These are phyloP conservation scores for Trichechus manatus DNA, from an alignment of 2,113 vertebrate species.

Conservation along the genomic window DNA sequence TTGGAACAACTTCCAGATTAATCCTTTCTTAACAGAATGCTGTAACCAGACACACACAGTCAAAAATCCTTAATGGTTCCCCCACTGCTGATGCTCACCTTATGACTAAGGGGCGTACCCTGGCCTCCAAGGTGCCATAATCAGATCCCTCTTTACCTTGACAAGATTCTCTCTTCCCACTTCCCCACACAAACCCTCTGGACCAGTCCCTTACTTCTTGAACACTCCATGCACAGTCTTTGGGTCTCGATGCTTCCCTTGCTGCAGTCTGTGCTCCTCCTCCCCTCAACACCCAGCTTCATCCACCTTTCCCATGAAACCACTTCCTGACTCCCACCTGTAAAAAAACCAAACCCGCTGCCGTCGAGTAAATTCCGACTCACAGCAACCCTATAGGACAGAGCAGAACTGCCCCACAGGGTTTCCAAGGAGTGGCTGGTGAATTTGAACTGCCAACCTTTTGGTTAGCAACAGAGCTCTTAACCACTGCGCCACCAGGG, in stretches of 20 bases:
- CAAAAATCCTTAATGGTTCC: neutral
- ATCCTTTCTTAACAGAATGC: constrained; percentile 8
- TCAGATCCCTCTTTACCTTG: neutral
- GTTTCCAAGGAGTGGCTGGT: too few species aligned
- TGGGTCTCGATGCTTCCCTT: neutral
- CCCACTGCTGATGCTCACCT: neutral
- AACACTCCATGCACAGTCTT: neutral
- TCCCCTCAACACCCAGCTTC: neutral
- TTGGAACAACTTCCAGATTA: neutral
- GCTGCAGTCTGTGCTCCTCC: neutral
- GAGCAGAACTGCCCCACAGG: too few species aligned
- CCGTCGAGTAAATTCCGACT: too few species aligned
- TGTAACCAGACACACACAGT: neutral
- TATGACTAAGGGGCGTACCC: neutral
- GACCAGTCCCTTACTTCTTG: neutral
- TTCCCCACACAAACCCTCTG: neutral
- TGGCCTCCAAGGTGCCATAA: neutral
- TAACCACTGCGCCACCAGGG: too few species aligned
- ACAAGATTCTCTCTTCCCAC: neutral
- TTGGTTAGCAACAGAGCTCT: too few species aligned
- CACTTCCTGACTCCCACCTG: neutral
- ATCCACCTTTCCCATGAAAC: neutral
- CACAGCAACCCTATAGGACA: too few species aligned
- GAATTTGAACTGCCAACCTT: too few species aligned
- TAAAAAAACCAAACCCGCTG: too few species aligned